phyloP scores from a whole-genome alignment of 1,140 invertebrate species.

The Drosophila orena region DNA sequence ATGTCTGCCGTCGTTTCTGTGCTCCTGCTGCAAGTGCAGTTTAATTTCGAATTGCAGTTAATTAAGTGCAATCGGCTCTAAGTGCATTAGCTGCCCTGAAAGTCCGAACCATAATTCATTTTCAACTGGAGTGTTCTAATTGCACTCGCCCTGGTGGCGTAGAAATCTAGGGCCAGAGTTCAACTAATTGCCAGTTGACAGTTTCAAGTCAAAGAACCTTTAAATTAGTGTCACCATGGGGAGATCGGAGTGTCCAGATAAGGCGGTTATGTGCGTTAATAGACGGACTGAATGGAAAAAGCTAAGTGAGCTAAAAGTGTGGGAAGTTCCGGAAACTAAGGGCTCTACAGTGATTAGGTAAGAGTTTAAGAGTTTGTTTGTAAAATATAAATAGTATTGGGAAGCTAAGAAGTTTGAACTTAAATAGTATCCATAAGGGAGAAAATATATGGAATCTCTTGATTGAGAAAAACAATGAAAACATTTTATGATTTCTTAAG shows the following conservation, averaged over 20 bases:
- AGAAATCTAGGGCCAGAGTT: constrained; percentile 59
- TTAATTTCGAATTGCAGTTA: constrained; percentile 63
- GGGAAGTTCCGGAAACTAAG: not conserved
- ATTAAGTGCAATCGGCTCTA: constrained; percentile 56
- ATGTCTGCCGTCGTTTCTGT: constrained; percentile 23
- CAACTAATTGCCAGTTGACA: constrained; percentile 71
- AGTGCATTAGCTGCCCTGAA: constrained; percentile 37
- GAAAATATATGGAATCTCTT: too few species aligned
- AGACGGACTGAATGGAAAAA: constrained; percentile 6
- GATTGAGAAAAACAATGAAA: too few species aligned
- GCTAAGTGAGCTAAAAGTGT: constrained; percentile 9
- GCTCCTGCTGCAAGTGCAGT: constrained; percentile 18
- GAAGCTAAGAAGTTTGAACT: not conserved
- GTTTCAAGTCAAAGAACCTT: constrained; percentile 69
- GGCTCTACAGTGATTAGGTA: not conserved
- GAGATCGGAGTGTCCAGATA: constrained; percentile 21
- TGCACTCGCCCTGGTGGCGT: constrained; percentile 8
- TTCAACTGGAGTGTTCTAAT: constrained; percentile 27
- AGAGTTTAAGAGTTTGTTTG: not conserved
- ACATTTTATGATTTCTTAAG: too few species aligned
- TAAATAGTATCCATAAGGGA: not conserved
- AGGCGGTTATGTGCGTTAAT: constrained; percentile 36
- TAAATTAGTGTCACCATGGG: constrained; percentile 44
- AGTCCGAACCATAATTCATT: constrained; percentile 33
- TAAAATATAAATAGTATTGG: not conserved